These are phyloP conservation scores for Labeo catla DNA, from an alignment of 2,113 vertebrate genomes.

Conservation along the genomic window DNA sequence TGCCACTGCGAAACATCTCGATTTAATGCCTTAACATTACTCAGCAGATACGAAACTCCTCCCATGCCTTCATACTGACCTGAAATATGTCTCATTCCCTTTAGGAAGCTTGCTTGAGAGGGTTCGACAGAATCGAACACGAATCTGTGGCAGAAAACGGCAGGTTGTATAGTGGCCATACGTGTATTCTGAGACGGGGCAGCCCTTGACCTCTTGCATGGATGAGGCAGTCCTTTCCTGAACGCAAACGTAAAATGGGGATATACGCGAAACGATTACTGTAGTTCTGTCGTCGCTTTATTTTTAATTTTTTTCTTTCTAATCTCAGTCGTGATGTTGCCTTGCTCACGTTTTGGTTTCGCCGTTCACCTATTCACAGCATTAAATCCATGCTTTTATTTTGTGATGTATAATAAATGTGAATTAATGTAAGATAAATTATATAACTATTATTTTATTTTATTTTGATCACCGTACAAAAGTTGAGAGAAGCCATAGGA, in stretches of 20 bases:
- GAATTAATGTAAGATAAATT: slow-evolving; percentile 67
- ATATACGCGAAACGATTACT: slow-evolving; percentile 60
- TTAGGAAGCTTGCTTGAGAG: background rate
- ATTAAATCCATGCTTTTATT: slow-evolving; percentile 54
- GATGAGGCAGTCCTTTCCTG: slow-evolving; percentile 43
- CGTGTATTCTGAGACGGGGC: slow-evolving; percentile 33
- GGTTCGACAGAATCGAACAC: background rate
- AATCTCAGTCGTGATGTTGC: slow-evolving; percentile 62
- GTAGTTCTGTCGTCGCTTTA: slow-evolving; percentile 15
- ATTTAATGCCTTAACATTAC: slow-evolving; percentile 78
- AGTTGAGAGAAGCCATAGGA: slow-evolving; percentile 65
- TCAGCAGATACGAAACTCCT: slow-evolving; percentile 45
- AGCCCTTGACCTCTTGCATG: slow-evolving; percentile 49
- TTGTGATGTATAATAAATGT: slow-evolving; percentile 73
- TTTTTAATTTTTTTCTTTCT: slow-evolving; percentile 41
- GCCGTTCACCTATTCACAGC: slow-evolving; percentile 52
- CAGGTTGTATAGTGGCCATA: background rate
- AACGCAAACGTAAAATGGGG: slow-evolving; percentile 59
- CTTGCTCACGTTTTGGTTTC: slow-evolving; percentile 61
- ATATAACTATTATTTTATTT: slow-evolving; percentile 52
- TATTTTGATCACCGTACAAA: slow-evolving; percentile 73
- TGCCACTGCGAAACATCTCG: slow-evolving; percentile 60
- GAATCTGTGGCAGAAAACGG: slow-evolving; percentile 1
- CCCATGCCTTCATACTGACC: slow-evolving; percentile 25
- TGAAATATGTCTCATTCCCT: background rate